Conservation (phyloP, 2,113 vertebrate species). For the Rhipidura dahli region DNA sequence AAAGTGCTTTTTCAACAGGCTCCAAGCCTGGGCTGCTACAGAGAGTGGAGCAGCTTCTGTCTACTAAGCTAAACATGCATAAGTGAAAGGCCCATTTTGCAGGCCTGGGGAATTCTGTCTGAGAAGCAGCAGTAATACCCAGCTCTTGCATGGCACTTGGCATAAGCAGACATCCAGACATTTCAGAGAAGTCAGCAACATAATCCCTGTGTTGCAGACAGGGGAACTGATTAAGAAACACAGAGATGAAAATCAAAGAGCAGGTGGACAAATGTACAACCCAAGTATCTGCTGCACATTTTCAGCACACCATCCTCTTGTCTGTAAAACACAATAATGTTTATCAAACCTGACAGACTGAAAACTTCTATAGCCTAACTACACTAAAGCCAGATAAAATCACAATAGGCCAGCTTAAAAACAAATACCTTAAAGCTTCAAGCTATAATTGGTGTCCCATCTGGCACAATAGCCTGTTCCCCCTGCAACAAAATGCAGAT, state of each 20-base stretch:
- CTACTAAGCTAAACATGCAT: neutral
- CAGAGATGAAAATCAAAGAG: neutral
- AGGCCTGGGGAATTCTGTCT: neutral
- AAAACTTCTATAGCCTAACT: neutral
- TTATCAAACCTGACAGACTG: neutral
- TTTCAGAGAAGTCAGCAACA: neutral
- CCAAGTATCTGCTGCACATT: neutral
- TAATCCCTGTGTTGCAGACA: neutral
- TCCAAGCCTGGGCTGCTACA: neutral
- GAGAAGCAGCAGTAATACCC: neutral
- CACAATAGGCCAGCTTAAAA: neutral
- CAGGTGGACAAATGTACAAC: neutral
- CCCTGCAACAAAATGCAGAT: neutral
- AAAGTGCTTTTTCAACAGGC: neutral
- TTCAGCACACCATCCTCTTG: neutral
- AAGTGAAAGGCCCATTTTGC: neutral
- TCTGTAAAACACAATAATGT: neutral
- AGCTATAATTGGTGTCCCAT: neutral
- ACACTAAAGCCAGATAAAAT: neutral
- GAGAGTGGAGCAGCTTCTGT: neutral
- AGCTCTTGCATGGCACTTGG: fast-evolving
- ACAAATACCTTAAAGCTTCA: neutral
- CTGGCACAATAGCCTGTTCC: neutral
- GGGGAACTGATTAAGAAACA: neutral
- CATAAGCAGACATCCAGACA: neutral